Base-by-base conservation (phyloP, 1,140 invertebrate genomes). In the Nymphalis io region DNA sequence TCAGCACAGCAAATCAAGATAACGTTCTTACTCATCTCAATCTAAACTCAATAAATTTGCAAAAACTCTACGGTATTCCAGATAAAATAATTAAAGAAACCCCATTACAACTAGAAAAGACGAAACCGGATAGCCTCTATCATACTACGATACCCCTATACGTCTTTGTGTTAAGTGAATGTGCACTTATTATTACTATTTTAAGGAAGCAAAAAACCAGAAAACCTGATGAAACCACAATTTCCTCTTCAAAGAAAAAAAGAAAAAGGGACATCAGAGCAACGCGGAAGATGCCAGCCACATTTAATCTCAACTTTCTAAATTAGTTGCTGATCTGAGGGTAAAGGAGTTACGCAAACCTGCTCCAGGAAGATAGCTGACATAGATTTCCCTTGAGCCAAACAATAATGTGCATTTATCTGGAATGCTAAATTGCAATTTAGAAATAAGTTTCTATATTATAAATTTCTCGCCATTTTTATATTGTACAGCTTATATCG, bases 61-160 rank as follows among this genome's bases (percentile, higher is more conserved):
- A 27, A 20, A 33, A 42, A 18, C 42, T 44, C n/a, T 44, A 44
- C 13, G 15, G 42, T 44, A 15, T 15, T 44, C 42, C 16, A 58
- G 55, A 39, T 8, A 20, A 58, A 38, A 58, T 39, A 12, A 58
- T 58, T 39, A 13, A 58, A 38, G 55, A 39, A 23, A 23, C n/a
- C 1, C 21, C 33, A 38, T 38, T 58, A 58, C 55, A 38, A 58
- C 55, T 58, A 3, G 15, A 10, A 8, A 58, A 33, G 21, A 3
- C 23, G 13, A 23, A 58, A 15, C 38, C 6, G 38, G 8, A 39
- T 16, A 58, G 15, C 15, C 38, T 58, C 11, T 39, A 58, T 38
- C 55, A 58, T 38, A 58, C 55, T 58, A 58, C 55, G 11, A 58
- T 58, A 27, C 55, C 55, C 55, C 33, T 58, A 58, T 58, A 39